These are phyloP conservation scores for Aproaerema taeniolella DNA, from an alignment of 2,888 invertebrate genomes.

Conservation along the genomic window DNA sequence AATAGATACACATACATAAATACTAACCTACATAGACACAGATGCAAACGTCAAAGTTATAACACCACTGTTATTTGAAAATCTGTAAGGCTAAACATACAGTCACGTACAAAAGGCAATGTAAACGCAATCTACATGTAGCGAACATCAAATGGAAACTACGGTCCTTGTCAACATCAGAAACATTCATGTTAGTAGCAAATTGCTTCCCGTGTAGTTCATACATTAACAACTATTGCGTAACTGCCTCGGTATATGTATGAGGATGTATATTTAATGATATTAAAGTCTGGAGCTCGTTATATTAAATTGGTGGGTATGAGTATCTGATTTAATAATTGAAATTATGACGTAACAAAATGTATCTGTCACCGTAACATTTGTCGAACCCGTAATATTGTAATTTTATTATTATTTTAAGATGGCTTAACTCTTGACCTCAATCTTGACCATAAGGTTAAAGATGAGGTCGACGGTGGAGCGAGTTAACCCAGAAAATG, in stretches of 20 bases:
- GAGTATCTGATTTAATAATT: background rate
- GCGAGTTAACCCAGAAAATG: too few relatives aligned
- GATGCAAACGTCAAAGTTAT: background rate
- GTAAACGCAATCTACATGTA: too few relatives aligned
- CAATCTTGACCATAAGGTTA: too few relatives aligned
- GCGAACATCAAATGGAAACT: conserved; percentile 41
- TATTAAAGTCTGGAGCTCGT: background rate
- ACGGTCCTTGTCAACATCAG: conserved; percentile 37
- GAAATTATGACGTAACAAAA: too few relatives aligned
- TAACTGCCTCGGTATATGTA: background rate
- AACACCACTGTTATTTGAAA: background rate
- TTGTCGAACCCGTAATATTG: too few relatives aligned
- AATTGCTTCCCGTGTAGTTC: conserved; percentile 40
- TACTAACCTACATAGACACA: background rate
- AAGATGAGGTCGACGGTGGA: too few relatives aligned
- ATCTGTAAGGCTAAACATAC: background rate
- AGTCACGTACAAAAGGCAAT: background rate
- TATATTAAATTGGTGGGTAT: background rate
- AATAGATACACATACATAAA: too few relatives aligned
- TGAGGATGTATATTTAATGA: background rate
- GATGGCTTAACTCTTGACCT: too few relatives aligned
- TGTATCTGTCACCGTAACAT: too few relatives aligned
- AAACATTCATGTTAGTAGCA: conserved; percentile 39
- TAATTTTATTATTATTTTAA: too few relatives aligned
- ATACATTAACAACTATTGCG: background rate